A percentile compares a stretch with the other conserved stretches of the same genome.
Conservation (phyloP, 2,797 vertebrate species). For the Mycteria americana region DNA sequence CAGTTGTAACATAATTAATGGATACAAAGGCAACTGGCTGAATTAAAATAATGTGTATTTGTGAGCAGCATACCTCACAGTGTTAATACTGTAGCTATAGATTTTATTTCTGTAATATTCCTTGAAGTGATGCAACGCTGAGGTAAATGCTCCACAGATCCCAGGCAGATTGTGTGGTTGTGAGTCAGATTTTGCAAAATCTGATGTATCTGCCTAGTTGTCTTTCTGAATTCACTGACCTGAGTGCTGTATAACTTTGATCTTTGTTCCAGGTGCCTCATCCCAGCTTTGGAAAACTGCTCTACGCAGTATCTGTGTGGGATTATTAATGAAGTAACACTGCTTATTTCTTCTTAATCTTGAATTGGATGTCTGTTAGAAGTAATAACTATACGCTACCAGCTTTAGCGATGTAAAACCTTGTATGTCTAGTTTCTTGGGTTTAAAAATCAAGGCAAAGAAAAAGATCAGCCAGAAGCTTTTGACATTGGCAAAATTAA, state of each 20-base stretch:
- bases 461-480: neutral
- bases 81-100: neutral
- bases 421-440: neutral
- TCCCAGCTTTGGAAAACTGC: neutral
- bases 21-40: neutral
- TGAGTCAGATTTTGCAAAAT: neutral
- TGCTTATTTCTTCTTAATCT: neutral
- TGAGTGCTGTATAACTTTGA: neutral
- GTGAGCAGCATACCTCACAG: neutral
- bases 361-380: neutral
- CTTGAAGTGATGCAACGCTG: accelerated
- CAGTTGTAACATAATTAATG: neutral
- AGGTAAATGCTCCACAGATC: neutral
- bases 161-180: neutral
- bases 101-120: neutral
- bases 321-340: neutral
- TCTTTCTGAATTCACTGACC: neutral
- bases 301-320: neutral
- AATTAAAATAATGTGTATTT: neutral
- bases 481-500: neutral
- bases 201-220: neutral
- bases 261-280: neutral
- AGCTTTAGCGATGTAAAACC: neutral
- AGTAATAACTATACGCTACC: accelerated
- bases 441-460: neutral